Evolutionary conservation across 2,113 vertebrate species (phyloP).

Genomic region (Dendrocopos noguchii): DNA sequence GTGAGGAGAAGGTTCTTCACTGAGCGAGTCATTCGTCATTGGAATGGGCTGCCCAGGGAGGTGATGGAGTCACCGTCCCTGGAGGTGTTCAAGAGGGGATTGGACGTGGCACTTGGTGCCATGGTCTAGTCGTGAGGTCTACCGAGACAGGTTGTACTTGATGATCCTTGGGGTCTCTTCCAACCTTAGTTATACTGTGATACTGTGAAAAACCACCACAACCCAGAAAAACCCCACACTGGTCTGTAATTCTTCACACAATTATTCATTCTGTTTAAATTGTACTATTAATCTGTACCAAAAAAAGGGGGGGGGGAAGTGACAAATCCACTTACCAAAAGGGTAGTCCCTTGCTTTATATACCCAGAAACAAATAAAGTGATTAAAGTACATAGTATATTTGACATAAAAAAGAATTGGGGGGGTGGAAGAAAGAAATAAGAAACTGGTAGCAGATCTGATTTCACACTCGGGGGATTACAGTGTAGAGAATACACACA

Average conservation of each 20-base stretch:
- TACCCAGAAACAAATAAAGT: not conserved
- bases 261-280: not conserved
- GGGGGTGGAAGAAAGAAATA: not conserved
- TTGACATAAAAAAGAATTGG: slow-evolving; percentile 24
- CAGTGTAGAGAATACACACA: slow-evolving; percentile 27
- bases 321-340: not conserved
- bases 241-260: not conserved
- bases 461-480: slow-evolving; percentile 53
- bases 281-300: not conserved
- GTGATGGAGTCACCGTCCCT: too few species aligned
- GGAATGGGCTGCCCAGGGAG: too few species aligned
- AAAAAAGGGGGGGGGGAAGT: not conserved
- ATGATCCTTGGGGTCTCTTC: too few species aligned
- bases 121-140: too few species aligned
- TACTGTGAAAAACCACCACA: too few species aligned
- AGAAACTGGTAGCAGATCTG: not conserved
- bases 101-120: too few species aligned
- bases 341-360: not conserved
- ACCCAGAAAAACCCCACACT: not conserved
- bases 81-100: too few species aligned
- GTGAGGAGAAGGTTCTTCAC: too few species aligned
- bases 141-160: too few species aligned
- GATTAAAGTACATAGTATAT: slow-evolving; percentile 6
- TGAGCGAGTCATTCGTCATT: too few species aligned
- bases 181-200: too few species aligned